These are phyloP conservation scores for Leptobrachium leishanense DNA, from an alignment of 2,113 vertebrate species.

Conservation along the genomic window DNA sequence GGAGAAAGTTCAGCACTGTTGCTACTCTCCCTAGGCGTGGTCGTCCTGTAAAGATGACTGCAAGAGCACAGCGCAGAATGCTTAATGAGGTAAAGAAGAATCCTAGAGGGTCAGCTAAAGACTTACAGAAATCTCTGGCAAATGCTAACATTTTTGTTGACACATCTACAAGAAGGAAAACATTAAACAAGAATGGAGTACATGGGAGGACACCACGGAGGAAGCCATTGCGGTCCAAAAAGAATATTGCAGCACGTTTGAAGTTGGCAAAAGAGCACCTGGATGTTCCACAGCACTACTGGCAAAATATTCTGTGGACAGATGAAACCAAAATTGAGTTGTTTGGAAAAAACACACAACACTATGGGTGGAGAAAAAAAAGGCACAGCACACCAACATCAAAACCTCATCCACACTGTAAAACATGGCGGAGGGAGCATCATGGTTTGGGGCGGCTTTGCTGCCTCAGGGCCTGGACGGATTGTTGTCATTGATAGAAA, in stretches of 20 bases:
- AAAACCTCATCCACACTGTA: not conserved
- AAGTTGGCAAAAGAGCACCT: conserved; percentile 4
- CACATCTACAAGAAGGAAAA: not conserved
- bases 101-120: conserved; percentile 8
- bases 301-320: conserved; percentile 7
- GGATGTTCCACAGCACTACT: not conserved
- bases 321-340: conserved; percentile 19
- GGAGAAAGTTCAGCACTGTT: conserved; percentile 5
- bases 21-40: conserved; percentile 4
- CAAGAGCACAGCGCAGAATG: conserved; percentile 5
- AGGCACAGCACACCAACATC: conserved; percentile 13
- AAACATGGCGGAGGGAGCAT: not conserved
- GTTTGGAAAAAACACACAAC: conserved; percentile 8
- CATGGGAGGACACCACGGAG: not conserved
- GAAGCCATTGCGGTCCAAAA: not conserved
- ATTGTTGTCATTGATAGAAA: conserved; percentile 3
- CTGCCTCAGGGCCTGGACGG: conserved; percentile 2
- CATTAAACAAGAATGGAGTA: not conserved
- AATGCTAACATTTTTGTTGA: not conserved
- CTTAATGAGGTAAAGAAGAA: conserved; percentile 3
- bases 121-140: not conserved
- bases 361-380: conserved; percentile 11
- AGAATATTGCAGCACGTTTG: not conserved
- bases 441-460: conserved; percentile 14
- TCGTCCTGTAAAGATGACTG: not conserved